phyloP scores from a whole-genome alignment of 2,888 invertebrate genomes.

The Crossocerus cetratus region DNA sequence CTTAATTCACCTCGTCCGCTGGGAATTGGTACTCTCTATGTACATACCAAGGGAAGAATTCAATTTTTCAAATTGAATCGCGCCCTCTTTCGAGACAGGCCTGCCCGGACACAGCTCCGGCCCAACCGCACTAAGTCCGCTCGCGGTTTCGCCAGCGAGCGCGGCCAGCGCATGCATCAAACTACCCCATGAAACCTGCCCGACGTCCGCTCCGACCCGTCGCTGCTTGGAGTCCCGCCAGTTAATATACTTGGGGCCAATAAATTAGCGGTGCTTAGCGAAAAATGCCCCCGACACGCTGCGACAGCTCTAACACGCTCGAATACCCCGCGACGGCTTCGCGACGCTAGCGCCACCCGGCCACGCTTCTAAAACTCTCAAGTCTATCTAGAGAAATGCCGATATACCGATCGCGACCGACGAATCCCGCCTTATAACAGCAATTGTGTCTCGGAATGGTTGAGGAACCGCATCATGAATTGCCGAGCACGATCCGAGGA shows the following conservation, averaged over 20 bases:
- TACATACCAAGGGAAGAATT: not conserved
- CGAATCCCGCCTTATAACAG: too few species aligned
- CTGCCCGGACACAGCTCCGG: too few species aligned
- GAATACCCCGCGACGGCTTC: too few species aligned
- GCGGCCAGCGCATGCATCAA: conserved; percentile 46
- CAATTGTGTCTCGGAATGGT: too few species aligned
- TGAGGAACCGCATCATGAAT: too few species aligned
- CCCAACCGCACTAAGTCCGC: not conserved
- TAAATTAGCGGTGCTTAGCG: conserved; percentile 45
- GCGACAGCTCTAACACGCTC: not conserved
- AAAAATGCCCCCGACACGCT: conserved; percentile 36
- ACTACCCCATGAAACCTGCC: conserved; percentile 4
- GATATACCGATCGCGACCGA: too few species aligned
- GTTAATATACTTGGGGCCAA: conserved; percentile 56
- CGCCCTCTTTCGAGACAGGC: not conserved
- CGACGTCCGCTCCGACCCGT: conserved; percentile 42
- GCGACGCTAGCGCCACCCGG: too few species aligned
- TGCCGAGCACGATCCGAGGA: too few species aligned
- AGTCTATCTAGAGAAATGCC: too few species aligned
- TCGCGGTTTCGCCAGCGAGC: conserved; percentile 18
- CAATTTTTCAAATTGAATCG: not conserved
- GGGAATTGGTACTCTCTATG: too few species aligned
- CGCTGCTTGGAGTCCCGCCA: conserved; percentile 56
- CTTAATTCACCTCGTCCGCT: too few species aligned
- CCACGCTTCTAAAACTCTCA: too few species aligned